phyloP scores from a whole-genome alignment of 2,888 invertebrate genomes.

The Hylaea fasciaria region DNA sequence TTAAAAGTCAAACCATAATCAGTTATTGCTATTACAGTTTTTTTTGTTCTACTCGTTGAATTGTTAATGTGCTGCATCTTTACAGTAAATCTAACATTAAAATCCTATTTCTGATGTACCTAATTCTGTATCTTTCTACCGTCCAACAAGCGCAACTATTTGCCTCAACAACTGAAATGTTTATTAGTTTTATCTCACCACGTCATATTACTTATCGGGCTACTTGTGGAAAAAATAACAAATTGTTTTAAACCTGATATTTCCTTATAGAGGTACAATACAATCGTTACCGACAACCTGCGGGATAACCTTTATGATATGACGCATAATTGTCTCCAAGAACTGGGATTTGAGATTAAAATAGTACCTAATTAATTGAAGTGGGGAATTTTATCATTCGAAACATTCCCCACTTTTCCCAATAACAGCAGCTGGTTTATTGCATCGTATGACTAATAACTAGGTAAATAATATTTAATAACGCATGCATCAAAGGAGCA shows the following conservation, averaged over 20 bases:
- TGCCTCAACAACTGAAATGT: conserved; percentile 2
- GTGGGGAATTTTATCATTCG: conserved; percentile 31
- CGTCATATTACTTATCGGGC: conserved; percentile 15
- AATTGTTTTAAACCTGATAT: conserved; percentile 11
- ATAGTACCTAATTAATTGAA: conserved; percentile 7
- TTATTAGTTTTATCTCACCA: not conserved
- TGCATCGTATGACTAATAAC: conserved; percentile 34
- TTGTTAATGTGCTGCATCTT: no score
- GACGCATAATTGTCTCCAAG: conserved; percentile 8
- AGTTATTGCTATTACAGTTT: no score
- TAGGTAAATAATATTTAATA: no score
- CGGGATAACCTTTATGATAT: not conserved
- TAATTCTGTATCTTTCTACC: not conserved
- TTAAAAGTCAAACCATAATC: no score
- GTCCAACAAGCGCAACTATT: not conserved
- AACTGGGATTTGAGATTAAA: no score
- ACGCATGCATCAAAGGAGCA: not conserved
- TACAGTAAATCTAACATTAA: no score
- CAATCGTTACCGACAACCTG: not conserved
- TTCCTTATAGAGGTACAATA: not conserved
- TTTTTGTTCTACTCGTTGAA: no score
- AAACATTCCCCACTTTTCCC: conserved; percentile 42
- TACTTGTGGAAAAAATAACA: conserved; percentile 5
- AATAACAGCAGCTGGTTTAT: conserved; percentile 38
- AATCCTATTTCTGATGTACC: no score